Evolutionary conservation across 2,797 vertebrate species (phyloP).

Genomic region (Crossoptilon crossoptilon): DNA sequence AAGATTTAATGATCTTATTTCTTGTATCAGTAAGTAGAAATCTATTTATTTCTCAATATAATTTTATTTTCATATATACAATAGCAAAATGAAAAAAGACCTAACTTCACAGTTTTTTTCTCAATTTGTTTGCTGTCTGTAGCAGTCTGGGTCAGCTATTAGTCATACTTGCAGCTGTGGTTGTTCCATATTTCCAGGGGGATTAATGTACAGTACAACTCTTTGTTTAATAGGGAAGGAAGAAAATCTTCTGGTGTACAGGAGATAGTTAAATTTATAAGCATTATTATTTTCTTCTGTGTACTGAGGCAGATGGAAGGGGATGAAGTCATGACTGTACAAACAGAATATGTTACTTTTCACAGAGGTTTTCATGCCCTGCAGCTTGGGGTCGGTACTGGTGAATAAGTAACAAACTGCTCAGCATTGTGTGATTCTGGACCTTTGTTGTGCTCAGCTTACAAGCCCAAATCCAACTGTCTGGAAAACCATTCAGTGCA

Average conservation of each 20-base stretch:
- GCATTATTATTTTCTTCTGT: conserved; percentile 22
- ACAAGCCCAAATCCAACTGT: fast-evolving
- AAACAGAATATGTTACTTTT: conserved; percentile 1
- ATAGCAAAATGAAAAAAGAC: conserved; percentile 57
- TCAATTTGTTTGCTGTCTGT: conserved; percentile 63
- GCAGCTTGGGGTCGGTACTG: neutral
- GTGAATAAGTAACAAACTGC: conserved; percentile 25
- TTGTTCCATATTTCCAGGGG: conserved; percentile 47
- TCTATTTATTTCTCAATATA: neutral
- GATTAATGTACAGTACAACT: conserved; percentile 55
- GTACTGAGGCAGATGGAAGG: neutral
- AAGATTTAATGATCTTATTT: conserved; percentile 97
- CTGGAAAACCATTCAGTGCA: neutral
- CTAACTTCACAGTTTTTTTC: conserved; percentile 28
- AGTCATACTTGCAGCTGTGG: conserved; percentile 73
- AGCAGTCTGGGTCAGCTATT: conserved; percentile 44
- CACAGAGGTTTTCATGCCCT: neutral
- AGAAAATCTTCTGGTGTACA: conserved; percentile 43
- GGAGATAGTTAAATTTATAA: conserved; percentile 47
- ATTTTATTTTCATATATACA: conserved; percentile 36
- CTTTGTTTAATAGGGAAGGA: conserved; percentile 54
- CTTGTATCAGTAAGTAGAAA: conserved; percentile 94
- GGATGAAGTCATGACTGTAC: neutral
- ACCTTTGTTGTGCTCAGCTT: neutral
- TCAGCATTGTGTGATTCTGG: neutral